These are phyloP conservation scores for Plecotus auritus DNA, from an alignment of 2,113 vertebrate species.

Conservation along the genomic window DNA sequence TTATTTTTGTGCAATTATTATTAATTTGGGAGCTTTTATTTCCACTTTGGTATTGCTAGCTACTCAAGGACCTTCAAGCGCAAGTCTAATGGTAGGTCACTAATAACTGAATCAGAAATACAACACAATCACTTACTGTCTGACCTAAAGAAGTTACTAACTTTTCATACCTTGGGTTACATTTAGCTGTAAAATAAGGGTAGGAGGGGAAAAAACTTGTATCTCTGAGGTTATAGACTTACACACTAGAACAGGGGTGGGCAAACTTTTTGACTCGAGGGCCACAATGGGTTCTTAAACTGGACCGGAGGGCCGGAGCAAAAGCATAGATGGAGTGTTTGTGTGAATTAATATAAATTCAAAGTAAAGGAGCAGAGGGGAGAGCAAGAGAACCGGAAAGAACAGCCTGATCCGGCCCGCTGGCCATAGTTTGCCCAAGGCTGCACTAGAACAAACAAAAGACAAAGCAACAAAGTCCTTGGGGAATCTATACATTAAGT, in stretches of 20 bases:
- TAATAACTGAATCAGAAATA: conserved; percentile 39
- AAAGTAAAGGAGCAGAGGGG: too few relatives aligned
- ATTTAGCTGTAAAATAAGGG: neutral
- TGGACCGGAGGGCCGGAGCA: too few relatives aligned
- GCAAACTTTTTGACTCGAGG: too few relatives aligned
- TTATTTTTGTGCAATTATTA: conserved; percentile 25
- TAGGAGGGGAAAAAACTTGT: neutral
- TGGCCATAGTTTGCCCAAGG: too few relatives aligned
- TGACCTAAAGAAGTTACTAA: conserved; percentile 6
- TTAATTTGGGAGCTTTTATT: neutral
- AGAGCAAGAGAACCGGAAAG: too few relatives aligned
- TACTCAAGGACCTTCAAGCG: neutral
- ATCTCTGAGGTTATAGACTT: neutral
- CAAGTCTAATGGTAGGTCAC: neutral
- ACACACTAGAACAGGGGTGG: too few relatives aligned
- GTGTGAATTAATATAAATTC: too few relatives aligned
- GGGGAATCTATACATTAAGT: neutral
- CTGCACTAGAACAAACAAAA: conserved; percentile 26
- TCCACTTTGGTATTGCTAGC: neutral
- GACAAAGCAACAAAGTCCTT: neutral
- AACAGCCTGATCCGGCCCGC: too few relatives aligned
- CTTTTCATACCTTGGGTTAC: neutral
- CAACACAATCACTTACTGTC: neutral
- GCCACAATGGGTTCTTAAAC: too few relatives aligned
- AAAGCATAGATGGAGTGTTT: too few relatives aligned